A percentile compares a stretch with the other conserved stretches of the same genome.
Conservation (phyloP, 2,797 vertebrate species). For the Dendrocincla tyrannina region DNA sequence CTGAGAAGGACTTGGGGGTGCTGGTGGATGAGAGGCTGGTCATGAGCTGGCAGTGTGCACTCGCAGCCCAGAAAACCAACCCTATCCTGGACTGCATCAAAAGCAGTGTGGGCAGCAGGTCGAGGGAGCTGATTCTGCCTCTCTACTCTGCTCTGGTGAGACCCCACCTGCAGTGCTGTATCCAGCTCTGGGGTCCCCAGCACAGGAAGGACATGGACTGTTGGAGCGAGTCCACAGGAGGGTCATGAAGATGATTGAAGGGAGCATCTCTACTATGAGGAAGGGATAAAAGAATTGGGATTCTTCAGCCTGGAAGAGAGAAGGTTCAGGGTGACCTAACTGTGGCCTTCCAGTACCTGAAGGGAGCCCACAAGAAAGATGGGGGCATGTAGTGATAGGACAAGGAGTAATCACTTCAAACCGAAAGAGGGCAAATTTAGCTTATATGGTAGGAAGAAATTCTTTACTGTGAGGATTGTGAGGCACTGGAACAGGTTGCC, state of each 20-base stretch:
- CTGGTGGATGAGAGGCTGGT: not conserved
- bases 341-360: not conserved
- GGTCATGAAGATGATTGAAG: not conserved
- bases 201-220: not conserved
- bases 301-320: not conserved
- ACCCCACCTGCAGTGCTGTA: not conserved
- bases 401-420: not conserved
- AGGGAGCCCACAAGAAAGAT: not conserved
- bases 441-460: not conserved
- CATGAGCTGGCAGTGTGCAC: not conserved
- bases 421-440: not conserved
- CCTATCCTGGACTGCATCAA: not conserved
- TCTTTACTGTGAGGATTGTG: not conserved
- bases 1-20: not conserved
- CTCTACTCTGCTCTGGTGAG: not conserved
- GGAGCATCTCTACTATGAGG: not conserved
- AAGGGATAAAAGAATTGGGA: not conserved
- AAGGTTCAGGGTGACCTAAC: not conserved
- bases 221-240: not conserved
- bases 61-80: not conserved
- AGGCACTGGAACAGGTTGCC: not conserved
- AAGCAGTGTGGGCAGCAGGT: rapidly evolving
- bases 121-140: rapidly evolving
- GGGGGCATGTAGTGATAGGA: not conserved
- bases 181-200: not conserved